phyloP scores from a whole-genome alignment of 2,797 vertebrate genomes.

The Acrocephalus scirpaceus region DNA sequence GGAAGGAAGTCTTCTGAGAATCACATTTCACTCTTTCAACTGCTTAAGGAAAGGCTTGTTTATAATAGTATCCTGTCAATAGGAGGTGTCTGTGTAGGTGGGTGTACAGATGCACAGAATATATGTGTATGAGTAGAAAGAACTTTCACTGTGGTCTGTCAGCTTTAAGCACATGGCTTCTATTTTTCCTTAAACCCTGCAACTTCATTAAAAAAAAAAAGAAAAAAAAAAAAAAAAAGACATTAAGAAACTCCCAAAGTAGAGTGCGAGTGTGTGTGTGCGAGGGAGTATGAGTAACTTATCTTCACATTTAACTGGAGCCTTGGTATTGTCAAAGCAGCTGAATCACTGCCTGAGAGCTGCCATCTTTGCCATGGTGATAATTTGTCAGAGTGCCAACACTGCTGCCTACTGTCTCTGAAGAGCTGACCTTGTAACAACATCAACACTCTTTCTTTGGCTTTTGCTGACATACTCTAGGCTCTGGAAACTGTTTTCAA shows the following conservation, averaged over 20 bases:
- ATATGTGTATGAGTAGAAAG: background rate
- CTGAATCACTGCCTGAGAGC: slow-evolving; percentile 66
- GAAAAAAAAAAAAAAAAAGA: background rate
- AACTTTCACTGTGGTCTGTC: background rate
- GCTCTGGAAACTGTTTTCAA: slow-evolving; percentile 74
- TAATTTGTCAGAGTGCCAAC: slow-evolving; percentile 60
- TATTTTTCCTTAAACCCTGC: background rate
- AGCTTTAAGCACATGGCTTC: background rate
- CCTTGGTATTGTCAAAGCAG: slow-evolving; percentile 55
- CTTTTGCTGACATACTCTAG: slow-evolving; percentile 70
- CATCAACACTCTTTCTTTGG: slow-evolving; percentile 64
- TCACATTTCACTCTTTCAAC: background rate
- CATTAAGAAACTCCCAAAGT: background rate
- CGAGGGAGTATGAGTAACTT: background rate
- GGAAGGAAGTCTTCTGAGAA: slow-evolving; percentile 11
- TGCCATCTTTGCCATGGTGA: slow-evolving; percentile 60
- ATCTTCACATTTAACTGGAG: slow-evolving; percentile 14
- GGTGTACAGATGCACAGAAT: background rate
- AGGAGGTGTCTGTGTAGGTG: background rate
- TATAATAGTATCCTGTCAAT: background rate
- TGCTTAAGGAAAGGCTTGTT: background rate
- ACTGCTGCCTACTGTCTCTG: slow-evolving; percentile 59
- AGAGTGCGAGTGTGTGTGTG: background rate
- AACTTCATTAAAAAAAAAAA: background rate
- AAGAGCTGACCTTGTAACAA: slow-evolving; percentile 74